Percentiles rank a stretch among this genome's conserved stretches.
phyloP scores from a whole-genome alignment of 2,888 invertebrate species.

The Xylota sylvarum region DNA sequence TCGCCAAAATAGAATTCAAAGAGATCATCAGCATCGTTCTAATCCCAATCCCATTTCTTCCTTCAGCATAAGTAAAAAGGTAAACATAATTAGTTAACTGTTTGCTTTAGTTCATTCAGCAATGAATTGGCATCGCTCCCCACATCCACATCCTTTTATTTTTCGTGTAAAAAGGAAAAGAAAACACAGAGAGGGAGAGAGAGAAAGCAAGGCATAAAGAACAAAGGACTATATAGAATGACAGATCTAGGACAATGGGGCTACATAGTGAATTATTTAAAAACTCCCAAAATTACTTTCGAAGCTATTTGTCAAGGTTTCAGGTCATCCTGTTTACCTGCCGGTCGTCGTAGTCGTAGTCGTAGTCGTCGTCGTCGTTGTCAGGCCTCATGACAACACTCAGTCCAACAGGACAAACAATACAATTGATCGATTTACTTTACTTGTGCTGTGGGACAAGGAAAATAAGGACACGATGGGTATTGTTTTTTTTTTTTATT shows the following conservation, averaged over 20 bases:
- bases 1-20: constrained; percentile 32
- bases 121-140: constrained; percentile 54
- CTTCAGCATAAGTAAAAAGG: constrained; percentile 69
- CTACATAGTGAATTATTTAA: constrained; percentile 65
- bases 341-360: not conserved
- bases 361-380: constrained; percentile 13
- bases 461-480: constrained; percentile 49
- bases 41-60: constrained; percentile 37
- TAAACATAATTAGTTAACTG: constrained; percentile 76
- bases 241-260: constrained; percentile 67
- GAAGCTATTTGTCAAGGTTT: constrained; percentile 62
- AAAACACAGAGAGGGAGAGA: constrained; percentile 14
- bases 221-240: constrained; percentile 55
- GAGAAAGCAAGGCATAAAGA: constrained; percentile 1
- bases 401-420: constrained; percentile 13
- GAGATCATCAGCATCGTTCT: constrained; percentile 67
- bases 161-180: constrained; percentile 13
- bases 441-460: constrained; percentile 14
- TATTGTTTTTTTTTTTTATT: constrained; percentile 8
- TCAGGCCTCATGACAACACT: constrained; percentile 43
- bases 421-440: constrained; percentile 69
- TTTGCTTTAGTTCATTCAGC: constrained; percentile 64
- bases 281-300: constrained; percentile 69
- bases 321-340: constrained; percentile 32
- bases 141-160: constrained; percentile 28